Evolutionary conservation across 2,888 invertebrate genomes (phyloP).

Genomic region (Oscheius myriophilus): DNA sequence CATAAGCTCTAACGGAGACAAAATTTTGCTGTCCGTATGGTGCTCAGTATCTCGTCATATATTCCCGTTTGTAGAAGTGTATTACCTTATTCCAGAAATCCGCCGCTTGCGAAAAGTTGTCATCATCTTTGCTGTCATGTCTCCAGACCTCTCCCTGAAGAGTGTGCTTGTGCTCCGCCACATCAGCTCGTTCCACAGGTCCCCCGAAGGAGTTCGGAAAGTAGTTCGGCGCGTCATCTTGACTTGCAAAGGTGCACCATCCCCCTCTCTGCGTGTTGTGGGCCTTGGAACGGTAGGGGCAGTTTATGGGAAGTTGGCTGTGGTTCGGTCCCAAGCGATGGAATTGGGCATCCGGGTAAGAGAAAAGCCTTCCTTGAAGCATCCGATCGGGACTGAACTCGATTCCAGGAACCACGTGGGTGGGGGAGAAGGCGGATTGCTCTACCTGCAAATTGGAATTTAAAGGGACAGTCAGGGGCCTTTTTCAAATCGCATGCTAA

Average conservation of each 20-base stretch:
- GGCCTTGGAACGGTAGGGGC: slow-evolving; percentile 77
- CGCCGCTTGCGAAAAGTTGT: slow-evolving; percentile 87
- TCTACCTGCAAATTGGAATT: slow-evolving; percentile 58
- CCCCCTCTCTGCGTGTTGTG: slow-evolving; percentile 91
- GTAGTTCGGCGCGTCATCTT: slow-evolving; percentile 90
- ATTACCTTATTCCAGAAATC: slow-evolving; percentile 81
- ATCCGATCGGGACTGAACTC: slow-evolving; percentile 71
- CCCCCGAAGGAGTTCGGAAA: slow-evolving; percentile 95
- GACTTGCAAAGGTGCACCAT: slow-evolving; percentile 80
- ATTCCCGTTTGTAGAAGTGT: too few relatives aligned
- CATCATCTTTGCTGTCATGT: slow-evolving; percentile 83
- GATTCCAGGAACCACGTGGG: slow-evolving; percentile 70
- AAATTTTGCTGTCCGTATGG: too few relatives aligned
- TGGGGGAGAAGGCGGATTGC: slow-evolving; percentile 69
- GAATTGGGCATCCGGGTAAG: slow-evolving; percentile 87
- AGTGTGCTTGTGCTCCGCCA: slow-evolving; percentile 74
- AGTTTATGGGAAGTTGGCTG: slow-evolving; percentile 89
- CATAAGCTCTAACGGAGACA: too few relatives aligned
- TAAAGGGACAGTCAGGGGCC: too few relatives aligned
- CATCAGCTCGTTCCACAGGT: slow-evolving; percentile 76
- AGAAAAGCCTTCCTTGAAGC: slow-evolving; percentile 73
- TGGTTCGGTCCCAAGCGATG: slow-evolving; percentile 90
- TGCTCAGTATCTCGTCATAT: too few relatives aligned
- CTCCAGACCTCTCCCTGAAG: slow-evolving; percentile 83
- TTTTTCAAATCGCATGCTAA: too few relatives aligned